Percentiles rank a stretch among this genome's conserved stretches.
Conservation (phyloP, 2,797 vertebrate genomes). For the Falco rusticolus region DNA sequence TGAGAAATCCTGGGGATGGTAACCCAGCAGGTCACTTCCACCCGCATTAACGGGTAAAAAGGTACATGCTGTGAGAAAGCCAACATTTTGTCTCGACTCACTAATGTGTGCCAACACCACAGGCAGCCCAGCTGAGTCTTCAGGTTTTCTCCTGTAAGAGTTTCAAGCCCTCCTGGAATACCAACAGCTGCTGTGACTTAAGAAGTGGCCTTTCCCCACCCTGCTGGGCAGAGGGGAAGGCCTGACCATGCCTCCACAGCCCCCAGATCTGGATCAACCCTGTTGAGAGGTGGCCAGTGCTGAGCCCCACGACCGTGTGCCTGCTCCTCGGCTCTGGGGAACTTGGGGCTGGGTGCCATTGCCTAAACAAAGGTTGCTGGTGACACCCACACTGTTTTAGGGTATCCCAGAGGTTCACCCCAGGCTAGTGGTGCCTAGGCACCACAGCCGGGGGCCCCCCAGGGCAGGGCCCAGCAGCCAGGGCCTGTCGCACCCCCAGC, state of each 20-base stretch:
- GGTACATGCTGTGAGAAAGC: not conserved
- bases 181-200: not conserved
- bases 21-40: not conserved
- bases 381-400: not conserved
- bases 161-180: not conserved
- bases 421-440: not conserved
- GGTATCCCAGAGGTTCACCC: not conserved
- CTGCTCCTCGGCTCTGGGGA: too few species aligned
- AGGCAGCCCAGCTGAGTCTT: not conserved
- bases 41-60: not conserved
- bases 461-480: not conserved
- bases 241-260: not conserved
- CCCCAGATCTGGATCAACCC: not conserved
- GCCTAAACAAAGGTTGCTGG: not conserved
- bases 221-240: not conserved
- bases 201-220: not conserved
- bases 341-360: accelerated
- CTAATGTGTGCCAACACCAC: accelerated
- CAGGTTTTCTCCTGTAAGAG: not conserved
- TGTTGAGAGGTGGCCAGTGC: not conserved
- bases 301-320: accelerated
- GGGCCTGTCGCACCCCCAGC: not conserved
- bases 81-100: accelerated
- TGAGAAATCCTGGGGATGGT: not conserved
- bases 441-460: accelerated